Evolutionary conservation across 2,888 invertebrate genomes (phyloP), one percentile per base, ranked within the genome.

Genomic region (Brachyptera putata): DNA sequence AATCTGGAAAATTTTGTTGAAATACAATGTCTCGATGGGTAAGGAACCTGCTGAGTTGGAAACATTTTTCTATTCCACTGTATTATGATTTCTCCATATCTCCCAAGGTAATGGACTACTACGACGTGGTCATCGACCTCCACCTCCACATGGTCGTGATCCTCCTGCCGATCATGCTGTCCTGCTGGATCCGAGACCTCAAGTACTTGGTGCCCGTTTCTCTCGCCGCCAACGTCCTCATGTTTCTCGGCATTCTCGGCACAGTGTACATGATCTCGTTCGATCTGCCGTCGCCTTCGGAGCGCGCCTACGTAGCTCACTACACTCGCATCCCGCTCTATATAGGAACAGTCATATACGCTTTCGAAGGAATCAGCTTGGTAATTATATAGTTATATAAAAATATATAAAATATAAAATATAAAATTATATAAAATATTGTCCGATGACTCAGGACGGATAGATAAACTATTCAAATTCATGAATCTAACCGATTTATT

Each of bases 301-400:
- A 82, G 37, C 80, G 89, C 62, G 73, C 73, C 0, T 84, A 83
- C 65, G 75, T 88, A 13, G 86, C 85, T 0, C 49, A 64, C 16
- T 65, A 64, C 60, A 71, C 74, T 61, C 80, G 79, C 62, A 76
- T 91, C 61, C 96, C 98, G 0, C 77, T 98, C 13, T 98, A 90
- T 74, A 95, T 98, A 71, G 97, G 97, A 48, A 97, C 96, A 0
- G 94, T 93, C 22, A 85, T 99, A 60, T 99, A 92, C 74, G 91
- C 97, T 2, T 98, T 97, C 71, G 98, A 98, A 78, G 98, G 96
- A 64, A 97, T 98, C 66, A 91, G 91, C 57, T 75, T 92, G 80
- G 91, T 89, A 72, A 81, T 30, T 30, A 30, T 5, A 5, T 11
- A 30, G 30, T 30, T n/a, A n/a, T n/a, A n/a, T n/a, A n/a, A n/a